Conservation (phyloP, 2,113 vertebrate genomes). For the Mustela nigripes region DNA sequence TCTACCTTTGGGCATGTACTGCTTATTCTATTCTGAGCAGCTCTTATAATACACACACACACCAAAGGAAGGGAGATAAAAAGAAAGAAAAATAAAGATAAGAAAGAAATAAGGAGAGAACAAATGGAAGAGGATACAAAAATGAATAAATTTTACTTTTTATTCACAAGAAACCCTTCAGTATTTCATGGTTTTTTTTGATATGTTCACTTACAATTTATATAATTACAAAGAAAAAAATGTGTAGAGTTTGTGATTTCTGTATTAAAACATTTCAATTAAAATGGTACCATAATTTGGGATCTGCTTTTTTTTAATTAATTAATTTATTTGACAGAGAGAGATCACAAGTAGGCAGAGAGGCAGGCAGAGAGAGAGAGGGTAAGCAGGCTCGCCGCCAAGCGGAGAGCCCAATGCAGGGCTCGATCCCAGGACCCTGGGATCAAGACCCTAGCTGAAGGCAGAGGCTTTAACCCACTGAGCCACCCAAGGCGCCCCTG, state of each 20-base stretch:
- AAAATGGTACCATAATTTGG: neutral
- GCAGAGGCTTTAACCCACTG: no score
- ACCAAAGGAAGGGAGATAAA: neutral
- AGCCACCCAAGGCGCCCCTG: neutral
- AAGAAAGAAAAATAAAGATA: neutral
- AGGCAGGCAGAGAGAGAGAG: no score
- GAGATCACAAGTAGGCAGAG: no score
- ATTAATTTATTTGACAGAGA: no score
- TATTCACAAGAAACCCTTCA: neutral
- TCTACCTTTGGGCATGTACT: neutral
- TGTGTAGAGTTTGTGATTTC: neutral
- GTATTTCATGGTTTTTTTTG: neutral
- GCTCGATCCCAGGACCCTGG: no score
- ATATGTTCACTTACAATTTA: slow-evolving; percentile 4
- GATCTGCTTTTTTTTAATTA: neutral
- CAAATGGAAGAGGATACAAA: neutral
- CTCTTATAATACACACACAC: neutral
- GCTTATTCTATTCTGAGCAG: neutral
- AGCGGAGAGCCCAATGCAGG: no score
- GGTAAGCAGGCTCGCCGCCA: no score
- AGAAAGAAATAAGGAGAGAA: neutral
- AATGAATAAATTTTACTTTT: slow-evolving; percentile 11
- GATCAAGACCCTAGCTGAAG: no score
- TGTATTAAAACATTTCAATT: neutral
- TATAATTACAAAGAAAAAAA: neutral